These are phyloP conservation scores for Dendroctonus ponderosae DNA, from an alignment of 1,140 invertebrate species.

Conservation along the genomic window DNA sequence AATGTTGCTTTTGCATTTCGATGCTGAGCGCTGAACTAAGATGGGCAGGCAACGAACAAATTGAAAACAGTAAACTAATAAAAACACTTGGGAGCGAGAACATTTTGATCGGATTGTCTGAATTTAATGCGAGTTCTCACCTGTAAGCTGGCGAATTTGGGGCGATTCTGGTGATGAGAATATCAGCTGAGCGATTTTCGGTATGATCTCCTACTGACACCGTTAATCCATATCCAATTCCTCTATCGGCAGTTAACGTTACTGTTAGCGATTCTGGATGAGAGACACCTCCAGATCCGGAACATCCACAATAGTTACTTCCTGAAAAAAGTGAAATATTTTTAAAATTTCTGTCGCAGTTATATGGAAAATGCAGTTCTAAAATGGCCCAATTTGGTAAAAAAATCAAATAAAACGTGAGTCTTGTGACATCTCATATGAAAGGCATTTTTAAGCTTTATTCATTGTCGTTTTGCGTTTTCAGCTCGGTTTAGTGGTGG, in stretches of 20 bases:
- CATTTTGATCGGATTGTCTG: background rate
- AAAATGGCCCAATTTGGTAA: too few relatives aligned
- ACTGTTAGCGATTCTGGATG: constrained; percentile 67
- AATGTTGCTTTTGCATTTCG: too few relatives aligned
- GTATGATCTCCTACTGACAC: constrained; percentile 52
- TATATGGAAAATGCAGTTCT: background rate
- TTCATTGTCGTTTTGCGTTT: too few relatives aligned
- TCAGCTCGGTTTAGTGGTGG: too few relatives aligned
- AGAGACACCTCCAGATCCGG: constrained; percentile 57
- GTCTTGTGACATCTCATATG: too few relatives aligned
- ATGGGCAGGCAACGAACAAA: too few relatives aligned
- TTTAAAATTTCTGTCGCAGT: too few relatives aligned
- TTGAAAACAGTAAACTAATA: too few relatives aligned
- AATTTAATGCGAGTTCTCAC: constrained; percentile 50
- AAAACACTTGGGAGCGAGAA: too few relatives aligned
- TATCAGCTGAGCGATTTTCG: constrained; percentile 46
- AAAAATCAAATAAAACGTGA: too few relatives aligned
- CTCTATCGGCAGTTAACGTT: constrained; percentile 59
- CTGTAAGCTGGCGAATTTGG: constrained; percentile 71
- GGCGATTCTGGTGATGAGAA: constrained; percentile 65
- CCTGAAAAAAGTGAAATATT: constrained; percentile 25
- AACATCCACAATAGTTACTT: constrained; percentile 45
- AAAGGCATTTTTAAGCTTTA: too few relatives aligned
- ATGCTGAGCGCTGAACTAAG: too few relatives aligned
- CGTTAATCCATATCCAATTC: constrained; percentile 52